A percentile compares a stretch with the other conserved stretches of the same genome.
phyloP scores from a whole-genome alignment of 2,113 vertebrate species.

The Paedocypris sp. region DNA sequence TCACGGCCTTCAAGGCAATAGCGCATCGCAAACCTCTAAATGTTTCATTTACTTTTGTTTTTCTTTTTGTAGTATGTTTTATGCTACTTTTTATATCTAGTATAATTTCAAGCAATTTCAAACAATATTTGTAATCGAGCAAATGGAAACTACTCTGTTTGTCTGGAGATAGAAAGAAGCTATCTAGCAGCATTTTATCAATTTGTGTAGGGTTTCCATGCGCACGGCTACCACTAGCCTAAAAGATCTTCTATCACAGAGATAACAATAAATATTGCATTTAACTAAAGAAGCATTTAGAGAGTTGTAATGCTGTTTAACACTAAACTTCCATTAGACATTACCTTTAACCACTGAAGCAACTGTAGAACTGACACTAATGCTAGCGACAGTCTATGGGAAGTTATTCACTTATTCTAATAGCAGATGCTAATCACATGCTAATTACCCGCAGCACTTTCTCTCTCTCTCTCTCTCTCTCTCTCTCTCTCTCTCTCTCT shows the following conservation, averaged over 20 bases:
- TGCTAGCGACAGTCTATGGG: not conserved
- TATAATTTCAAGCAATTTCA: too few relatives aligned
- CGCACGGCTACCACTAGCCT: not conserved
- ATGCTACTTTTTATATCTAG: too few relatives aligned
- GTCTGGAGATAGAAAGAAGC: not conserved
- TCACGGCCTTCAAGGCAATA: too few relatives aligned
- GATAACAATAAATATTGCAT: not conserved
- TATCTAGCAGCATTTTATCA: not conserved
- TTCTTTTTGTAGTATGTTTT: too few relatives aligned
- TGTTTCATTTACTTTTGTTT: too few relatives aligned
- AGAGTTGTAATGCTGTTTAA: not conserved
- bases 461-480: too few relatives aligned
- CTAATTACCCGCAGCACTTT: not conserved
- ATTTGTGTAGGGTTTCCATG: too few relatives aligned
- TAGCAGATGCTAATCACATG: slow-evolving; percentile 23
- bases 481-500: too few relatives aligned
- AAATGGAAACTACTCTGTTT: too few relatives aligned
- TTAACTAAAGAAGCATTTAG: not conserved
- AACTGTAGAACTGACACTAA: not conserved
- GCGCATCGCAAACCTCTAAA: too few relatives aligned
- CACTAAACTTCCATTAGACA: not conserved
- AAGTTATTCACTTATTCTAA: slow-evolving; percentile 5
- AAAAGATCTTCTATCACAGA: not conserved
- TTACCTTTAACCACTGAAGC: not conserved
- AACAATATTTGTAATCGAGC: too few relatives aligned